Conservation (phyloP, 2,888 invertebrate species). For the Bombylius major region DNA sequence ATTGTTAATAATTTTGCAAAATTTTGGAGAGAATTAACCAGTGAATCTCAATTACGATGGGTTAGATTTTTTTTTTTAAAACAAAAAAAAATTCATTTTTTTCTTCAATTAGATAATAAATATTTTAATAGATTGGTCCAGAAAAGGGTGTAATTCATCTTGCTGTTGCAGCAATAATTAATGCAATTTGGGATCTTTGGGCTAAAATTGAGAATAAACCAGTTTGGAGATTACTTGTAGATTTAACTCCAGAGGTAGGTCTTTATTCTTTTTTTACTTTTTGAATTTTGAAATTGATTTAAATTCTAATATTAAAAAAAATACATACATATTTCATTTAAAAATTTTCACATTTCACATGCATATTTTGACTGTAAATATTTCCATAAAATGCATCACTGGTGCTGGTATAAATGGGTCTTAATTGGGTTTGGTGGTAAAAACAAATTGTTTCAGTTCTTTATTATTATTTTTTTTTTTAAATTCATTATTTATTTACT, state of each 20-base stretch:
- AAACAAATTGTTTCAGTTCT: too few relatives aligned
- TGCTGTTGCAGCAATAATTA: conserved; percentile 77
- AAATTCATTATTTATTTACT: too few relatives aligned
- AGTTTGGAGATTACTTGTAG: conserved; percentile 71
- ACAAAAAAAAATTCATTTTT: not conserved
- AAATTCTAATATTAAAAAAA: not conserved
- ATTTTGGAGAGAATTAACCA: conserved; percentile 72
- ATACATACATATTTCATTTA: not conserved
- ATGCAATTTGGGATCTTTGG: conserved; percentile 89
- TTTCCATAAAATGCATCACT: too few relatives aligned
- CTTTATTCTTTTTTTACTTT: not conserved
- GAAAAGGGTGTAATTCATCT: conserved; percentile 84
- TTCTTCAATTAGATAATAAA: not conserved
- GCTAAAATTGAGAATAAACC: conserved; percentile 72
- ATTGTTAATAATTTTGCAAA: conserved; percentile 65
- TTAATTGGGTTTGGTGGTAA: too few relatives aligned
- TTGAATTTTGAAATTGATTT: not conserved
- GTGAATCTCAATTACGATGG: conserved; percentile 87
- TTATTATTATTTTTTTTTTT: too few relatives aligned
- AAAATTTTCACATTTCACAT: too few relatives aligned
- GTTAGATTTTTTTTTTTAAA: conserved; percentile 36
- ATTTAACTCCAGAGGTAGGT: conserved; percentile 63
- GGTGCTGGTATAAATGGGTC: too few relatives aligned
- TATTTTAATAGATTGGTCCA: conserved; percentile 58
- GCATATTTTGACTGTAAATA: too few relatives aligned